Base-by-base conservation (phyloP, 2,888 invertebrate genomes). In the Pediacus dermestoides region DNA sequence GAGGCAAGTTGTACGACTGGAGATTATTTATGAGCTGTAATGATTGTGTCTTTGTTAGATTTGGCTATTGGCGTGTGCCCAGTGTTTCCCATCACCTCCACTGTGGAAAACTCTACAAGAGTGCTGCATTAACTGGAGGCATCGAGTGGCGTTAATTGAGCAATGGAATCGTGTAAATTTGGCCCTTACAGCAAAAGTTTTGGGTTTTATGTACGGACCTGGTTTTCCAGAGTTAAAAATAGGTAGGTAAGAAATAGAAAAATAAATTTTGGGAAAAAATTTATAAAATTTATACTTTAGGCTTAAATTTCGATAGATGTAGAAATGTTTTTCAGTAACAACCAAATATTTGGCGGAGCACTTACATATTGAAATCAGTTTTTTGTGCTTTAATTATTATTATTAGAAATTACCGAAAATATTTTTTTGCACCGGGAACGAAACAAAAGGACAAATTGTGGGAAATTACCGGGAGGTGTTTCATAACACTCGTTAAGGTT, bases 131-230 rank as follows among this genome's bases (percentile, higher is more conserved):
- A 84, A 87, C 60, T 96, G 96, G 95, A 78, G 96, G 7, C 96
- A 97, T 73, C 83, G 95, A 43, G 80, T 90, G 42, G 90, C 93
- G 18, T 76, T 97, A 4, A 82, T 95, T 14, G 88, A 90, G 65
- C 95, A 96, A 63, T 95, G 95, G 95, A 88, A 92, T 70, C 80
- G 92, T 46, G 89, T 93, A 16, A 94, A 92, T 67, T 76, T 93
- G 31, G 87, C 88, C 1, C 76, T 96, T 40, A 94, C 94, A 0
- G 85, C 90, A 1, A 75, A 86, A 26, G 75, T 95, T 32, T 72
- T 95, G 11, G 76, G 80, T 46, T 88, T 92, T 61, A 88, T 93
- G 80, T 94, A 93, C 70, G 94, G 93, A 0, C 81, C 88, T 4
- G 73, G 77, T 39, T 89, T 88, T 72, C 88, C 88, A 0, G 83